Conservation (phyloP, 2,797 vertebrate species). For the Sebastes cheni region DNA sequence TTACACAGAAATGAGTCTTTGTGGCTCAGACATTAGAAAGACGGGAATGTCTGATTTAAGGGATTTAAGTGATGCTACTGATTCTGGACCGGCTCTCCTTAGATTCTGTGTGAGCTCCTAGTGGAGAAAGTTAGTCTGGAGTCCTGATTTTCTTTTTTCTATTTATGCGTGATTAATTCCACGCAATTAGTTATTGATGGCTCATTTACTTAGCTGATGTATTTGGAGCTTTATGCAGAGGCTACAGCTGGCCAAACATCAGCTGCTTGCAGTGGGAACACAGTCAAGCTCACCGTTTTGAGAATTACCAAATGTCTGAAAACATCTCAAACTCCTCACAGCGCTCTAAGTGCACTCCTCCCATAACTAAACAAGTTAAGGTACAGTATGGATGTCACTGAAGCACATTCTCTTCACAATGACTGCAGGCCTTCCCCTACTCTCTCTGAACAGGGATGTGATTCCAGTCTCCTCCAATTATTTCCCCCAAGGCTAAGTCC, state of each 20-base stretch:
- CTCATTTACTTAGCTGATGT: background rate
- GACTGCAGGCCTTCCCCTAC: slow-evolving; percentile 15
- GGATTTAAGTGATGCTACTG: background rate
- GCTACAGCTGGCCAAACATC: background rate
- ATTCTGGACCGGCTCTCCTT: background rate
- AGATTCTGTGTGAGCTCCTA: background rate
- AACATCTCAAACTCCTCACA: background rate
- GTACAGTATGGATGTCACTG: slow-evolving; percentile 13
- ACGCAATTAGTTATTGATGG: background rate
- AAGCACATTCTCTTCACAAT: slow-evolving; percentile 1
- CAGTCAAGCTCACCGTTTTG: background rate
- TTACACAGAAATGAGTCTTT: background rate
- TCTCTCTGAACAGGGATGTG: slow-evolving; percentile 12
- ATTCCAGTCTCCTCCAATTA: slow-evolving; percentile 58
- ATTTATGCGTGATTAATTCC: background rate
- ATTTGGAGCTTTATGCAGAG: background rate
- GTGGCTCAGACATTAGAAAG: background rate
- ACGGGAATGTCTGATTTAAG: background rate
- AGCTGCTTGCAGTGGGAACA: background rate
- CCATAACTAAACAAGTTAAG: slow-evolving; percentile 17
- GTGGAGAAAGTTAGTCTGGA: background rate
- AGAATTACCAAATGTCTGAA: background rate
- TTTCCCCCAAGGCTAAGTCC: slow-evolving; percentile 61
- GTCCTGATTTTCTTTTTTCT: background rate
- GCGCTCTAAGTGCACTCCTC: background rate